Evolutionary conservation across 1,140 invertebrate species (phyloP), one percentile per base, ranked within the genome.

Genomic region (Pantala flavescens): DNA sequence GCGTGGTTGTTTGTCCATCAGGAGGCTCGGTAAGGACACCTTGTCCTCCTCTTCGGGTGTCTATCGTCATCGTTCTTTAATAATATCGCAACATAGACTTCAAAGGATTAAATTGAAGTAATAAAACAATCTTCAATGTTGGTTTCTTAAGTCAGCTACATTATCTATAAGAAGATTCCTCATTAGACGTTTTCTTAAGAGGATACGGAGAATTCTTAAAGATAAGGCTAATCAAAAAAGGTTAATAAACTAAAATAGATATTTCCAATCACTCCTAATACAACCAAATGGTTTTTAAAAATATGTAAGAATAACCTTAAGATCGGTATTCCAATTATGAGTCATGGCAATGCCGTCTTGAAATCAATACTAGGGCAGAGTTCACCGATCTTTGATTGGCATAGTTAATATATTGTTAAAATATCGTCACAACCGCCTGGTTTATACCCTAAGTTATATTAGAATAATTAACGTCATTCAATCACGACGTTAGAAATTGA

Each of bases 1-100:
- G 86, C 78, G 83, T 82, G 75, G 82, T 85, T 80, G 87, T 85
- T 76, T 86, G 85, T 79, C 82, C 84, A 79, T 88, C 86, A 77
- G 85, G 83, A 78, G 84, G 85, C 80, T 86, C 85, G 76, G 86
- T 84, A 76, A 84, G 83, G 76, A 87, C 82, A 80, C 86, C 86
- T 82, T 88, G 86, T 80, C 87, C 87, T 63, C 49, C 49, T 63
- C 49, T 63, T 82, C 86, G 85, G 55, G 87, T 88, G 82, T 86
- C 85, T 81, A 88, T 87, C 79, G 87, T 88, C 87, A 88, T 88
- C 80, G 74, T 74, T 74, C 36, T 49, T 71, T 43, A 24, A 28
- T 42, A n/a, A n/a, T 71, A 19, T 73, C 36, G 19, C 24, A 72
- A 74, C 70, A 71, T 49, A 24, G 43, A 49, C 77, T 81, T 63